Base-by-base conservation (phyloP, 37 sponge, comb jelly and placozoan genomes). In the Crambe crambe region DNA sequence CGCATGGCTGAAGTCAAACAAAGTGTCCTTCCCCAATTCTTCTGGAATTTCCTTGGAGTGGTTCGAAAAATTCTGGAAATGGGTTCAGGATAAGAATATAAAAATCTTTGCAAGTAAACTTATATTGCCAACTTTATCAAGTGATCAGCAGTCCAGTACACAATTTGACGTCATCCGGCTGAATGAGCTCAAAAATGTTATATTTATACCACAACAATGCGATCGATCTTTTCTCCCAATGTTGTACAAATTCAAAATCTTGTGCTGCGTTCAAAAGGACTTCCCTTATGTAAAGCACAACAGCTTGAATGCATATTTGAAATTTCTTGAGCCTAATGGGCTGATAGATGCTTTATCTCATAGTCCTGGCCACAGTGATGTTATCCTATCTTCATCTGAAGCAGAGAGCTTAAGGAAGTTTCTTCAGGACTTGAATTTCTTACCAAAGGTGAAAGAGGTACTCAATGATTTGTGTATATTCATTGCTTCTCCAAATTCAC, bases 1-100 rank as follows among this genome's bases (percentile, higher is more conserved):
- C 5, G 26, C 26, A 36, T 80, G 86, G 70, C 26, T 57, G 8
- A 72, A 15, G 12, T 30, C 18, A 23, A 40, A 42, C 22, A 5
- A 42, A 17, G 58, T 80, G 21, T 57, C 70, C 10, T 1, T 80
- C 1, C 64, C 78, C 25, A 37, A 40, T 40, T 8, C 5, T 70
- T 18, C 10, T 29, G 56, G 31, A 12, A 32, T 68, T 39, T 41
- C 39, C 26, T 34, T 32, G 21, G 40, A 34, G 0, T 75, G 76
- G 84, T 32, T 83, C 31, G 56, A 75, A 21, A 75, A 20, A 21
- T 83, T 83, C 58, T 83, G 84, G 84, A 67, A 67, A 23, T 83
- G 84, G 84, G 69, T 83, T 23, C 35, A 44, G 39, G 5, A 42
- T 5, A 20, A 76, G n/a, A 27, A 43, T 67, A 22, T 83, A 20